Evolutionary conservation across 2,888 invertebrate species (phyloP).

Genomic region (Nesidiocoris tenuis): DNA sequence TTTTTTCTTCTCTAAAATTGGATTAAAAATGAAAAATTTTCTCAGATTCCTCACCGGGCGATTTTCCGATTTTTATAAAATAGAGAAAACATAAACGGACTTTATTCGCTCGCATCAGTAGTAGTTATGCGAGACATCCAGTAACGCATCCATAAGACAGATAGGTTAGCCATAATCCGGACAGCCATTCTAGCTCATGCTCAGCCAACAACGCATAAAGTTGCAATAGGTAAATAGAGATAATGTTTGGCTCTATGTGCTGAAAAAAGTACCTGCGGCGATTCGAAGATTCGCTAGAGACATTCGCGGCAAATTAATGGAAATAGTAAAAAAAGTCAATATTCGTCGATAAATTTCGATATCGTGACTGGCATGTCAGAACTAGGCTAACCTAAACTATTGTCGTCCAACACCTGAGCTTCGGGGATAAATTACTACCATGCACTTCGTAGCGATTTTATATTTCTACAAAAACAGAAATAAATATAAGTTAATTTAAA

Average conservation of each 20-base stretch:
- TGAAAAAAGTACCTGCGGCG: slow-evolving; percentile 24
- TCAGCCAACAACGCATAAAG: background rate
- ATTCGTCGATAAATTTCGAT: background rate
- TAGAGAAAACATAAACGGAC: too few relatives aligned
- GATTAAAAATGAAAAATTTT: too few relatives aligned
- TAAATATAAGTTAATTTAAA: slow-evolving; percentile 40
- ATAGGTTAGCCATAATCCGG: slow-evolving; percentile 42
- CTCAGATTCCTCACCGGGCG: too few relatives aligned
- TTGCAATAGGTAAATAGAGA: background rate
- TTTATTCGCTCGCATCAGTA: too few relatives aligned
- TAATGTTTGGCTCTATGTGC: too few relatives aligned
- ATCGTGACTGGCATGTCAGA: slow-evolving; percentile 43
- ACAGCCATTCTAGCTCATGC: slow-evolving; percentile 29
- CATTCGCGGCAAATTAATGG: too few relatives aligned
- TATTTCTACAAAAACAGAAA: slow-evolving; percentile 42
- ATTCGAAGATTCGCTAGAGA: slow-evolving; percentile 5
- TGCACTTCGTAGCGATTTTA: slow-evolving; percentile 35
- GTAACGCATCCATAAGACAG: too few relatives aligned
- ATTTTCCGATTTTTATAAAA: too few relatives aligned
- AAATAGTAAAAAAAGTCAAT: background rate
- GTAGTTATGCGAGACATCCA: too few relatives aligned
- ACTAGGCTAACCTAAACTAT: slow-evolving; percentile 40
- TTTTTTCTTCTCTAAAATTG: too few relatives aligned
- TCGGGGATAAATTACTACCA: slow-evolving; percentile 37
- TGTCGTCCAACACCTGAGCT: slow-evolving; percentile 31